Conservation (phyloP, 2,888 invertebrate species). For the Phorcus lineatus region DNA sequence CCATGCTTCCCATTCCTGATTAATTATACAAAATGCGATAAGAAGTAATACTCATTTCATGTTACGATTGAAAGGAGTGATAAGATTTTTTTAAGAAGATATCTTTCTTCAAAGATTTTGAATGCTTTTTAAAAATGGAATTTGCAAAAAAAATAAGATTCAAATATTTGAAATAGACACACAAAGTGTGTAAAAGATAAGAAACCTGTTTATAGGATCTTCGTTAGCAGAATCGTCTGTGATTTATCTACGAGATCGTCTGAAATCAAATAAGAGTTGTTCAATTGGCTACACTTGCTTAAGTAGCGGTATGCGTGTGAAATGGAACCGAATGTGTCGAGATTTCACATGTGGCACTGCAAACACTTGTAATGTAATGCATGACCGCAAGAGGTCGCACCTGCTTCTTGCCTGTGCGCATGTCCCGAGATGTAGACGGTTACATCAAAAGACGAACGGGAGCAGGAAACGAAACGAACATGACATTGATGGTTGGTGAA, state of each 20-base stretch:
- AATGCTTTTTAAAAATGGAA: too few relatives aligned
- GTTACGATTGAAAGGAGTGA: too few relatives aligned
- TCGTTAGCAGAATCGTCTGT: too few relatives aligned
- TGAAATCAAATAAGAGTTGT: not conserved
- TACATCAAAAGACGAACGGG: slow-evolving; percentile 24
- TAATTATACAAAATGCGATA: too few relatives aligned
- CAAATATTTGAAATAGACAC: too few relatives aligned
- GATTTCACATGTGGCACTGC: not conserved
- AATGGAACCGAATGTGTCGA: not conserved
- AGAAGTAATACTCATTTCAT: too few relatives aligned
- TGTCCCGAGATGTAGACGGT: not conserved
- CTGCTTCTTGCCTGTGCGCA: slow-evolving; percentile 17
- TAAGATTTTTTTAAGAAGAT: too few relatives aligned
- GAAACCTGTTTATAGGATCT: too few relatives aligned
- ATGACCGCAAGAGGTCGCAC: slow-evolving; percentile 12
- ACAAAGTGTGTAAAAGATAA: too few relatives aligned
- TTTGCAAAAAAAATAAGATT: too few relatives aligned
- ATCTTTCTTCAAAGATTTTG: too few relatives aligned
- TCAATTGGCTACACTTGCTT: not conserved
- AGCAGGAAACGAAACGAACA: slow-evolving; percentile 24
- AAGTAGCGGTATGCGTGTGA: not conserved
- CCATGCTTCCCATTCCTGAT: too few relatives aligned
- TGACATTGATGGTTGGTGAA: slow-evolving; percentile 10
- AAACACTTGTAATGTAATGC: slow-evolving; percentile 23
- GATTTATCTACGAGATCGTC: not conserved